Percentiles rank a stretch among this genome's conserved stretches.
These are phyloP conservation scores for Ctena decussata DNA, from an alignment of 2,888 invertebrate species.

Conservation along the genomic window DNA sequence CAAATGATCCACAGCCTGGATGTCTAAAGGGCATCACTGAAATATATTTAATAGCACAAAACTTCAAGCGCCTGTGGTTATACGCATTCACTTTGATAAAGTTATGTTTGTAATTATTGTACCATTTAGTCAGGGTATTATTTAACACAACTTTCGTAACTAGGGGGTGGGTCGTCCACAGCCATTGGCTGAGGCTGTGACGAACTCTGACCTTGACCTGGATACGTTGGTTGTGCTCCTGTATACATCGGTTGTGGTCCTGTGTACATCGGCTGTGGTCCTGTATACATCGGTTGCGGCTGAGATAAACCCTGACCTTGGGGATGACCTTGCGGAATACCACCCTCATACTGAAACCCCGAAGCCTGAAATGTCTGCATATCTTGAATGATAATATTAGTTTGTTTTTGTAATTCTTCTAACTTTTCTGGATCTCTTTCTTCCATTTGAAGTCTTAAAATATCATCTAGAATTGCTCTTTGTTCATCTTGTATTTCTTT, in stretches of 20 bases:
- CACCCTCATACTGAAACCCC: conserved; percentile 25
- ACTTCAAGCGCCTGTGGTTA: no score
- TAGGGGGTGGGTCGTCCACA: no score
- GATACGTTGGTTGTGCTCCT: no score
- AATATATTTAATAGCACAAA: no score
- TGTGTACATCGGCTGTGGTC: not conserved
- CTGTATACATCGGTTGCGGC: not conserved
- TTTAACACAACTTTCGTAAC: no score
- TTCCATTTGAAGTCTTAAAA: conserved; percentile 20
- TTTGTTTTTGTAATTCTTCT: conserved; percentile 22
- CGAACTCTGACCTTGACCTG: no score
- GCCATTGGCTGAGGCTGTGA: no score
- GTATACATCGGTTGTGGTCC: not conserved
- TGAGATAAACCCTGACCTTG: not conserved
- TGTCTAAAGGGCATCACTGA: no score
- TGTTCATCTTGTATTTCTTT: conserved; percentile 24
- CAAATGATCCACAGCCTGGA: no score
- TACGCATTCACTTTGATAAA: no score
- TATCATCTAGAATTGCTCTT: conserved; percentile 27
- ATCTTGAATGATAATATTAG: conserved; percentile 23
- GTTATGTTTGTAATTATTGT: no score
- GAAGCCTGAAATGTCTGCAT: conserved; percentile 32
- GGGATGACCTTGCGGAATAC: not conserved
- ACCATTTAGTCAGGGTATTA: no score
- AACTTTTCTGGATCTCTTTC: conserved; percentile 33